Conservation (phyloP, 2,888 invertebrate species). For the Crioceris asparagi region DNA sequence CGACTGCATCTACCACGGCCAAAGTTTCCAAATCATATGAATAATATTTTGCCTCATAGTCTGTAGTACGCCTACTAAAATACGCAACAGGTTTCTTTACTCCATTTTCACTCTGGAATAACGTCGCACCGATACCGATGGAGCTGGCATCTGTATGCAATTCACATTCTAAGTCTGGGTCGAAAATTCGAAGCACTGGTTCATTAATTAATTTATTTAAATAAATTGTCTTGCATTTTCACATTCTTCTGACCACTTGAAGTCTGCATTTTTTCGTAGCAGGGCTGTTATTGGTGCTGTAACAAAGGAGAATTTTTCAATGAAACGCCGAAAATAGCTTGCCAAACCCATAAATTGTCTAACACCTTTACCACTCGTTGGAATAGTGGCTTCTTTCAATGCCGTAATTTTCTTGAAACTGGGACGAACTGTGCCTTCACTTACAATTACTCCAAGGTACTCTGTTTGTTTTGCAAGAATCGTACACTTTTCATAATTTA, state of each 20-base stretch:
- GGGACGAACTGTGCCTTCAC: slow-evolving; percentile 12
- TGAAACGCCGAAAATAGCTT: slow-evolving; percentile 14
- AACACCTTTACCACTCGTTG: slow-evolving; percentile 16
- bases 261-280: slow-evolving; percentile 13
- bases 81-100: slow-evolving; percentile 15
- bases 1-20: slow-evolving; percentile 15
- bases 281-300: slow-evolving; percentile 16
- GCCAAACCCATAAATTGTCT: slow-evolving; percentile 16
- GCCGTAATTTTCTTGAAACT: slow-evolving; percentile 16
- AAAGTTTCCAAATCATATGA: slow-evolving; percentile 21
- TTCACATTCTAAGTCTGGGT: slow-evolving; percentile 11
- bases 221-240: slow-evolving; percentile 13
- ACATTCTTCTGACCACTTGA: slow-evolving; percentile 14
- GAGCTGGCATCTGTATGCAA: slow-evolving; percentile 12
- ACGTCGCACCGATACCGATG: slow-evolving; percentile 7
- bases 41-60: slow-evolving; percentile 17
- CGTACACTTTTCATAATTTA: slow-evolving; percentile 17
- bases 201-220: slow-evolving; percentile 10
- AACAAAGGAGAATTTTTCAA: slow-evolving; percentile 11
- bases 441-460: slow-evolving; percentile 17
- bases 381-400: slow-evolving; percentile 10
- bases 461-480: slow-evolving; percentile 16
- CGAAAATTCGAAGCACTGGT: slow-evolving; percentile 14
- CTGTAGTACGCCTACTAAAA: slow-evolving; percentile 16
- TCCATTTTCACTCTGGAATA: slow-evolving; percentile 12